phyloP scores from a whole-genome alignment of 1,140 invertebrate genomes.

The Anastrepha ludens region DNA sequence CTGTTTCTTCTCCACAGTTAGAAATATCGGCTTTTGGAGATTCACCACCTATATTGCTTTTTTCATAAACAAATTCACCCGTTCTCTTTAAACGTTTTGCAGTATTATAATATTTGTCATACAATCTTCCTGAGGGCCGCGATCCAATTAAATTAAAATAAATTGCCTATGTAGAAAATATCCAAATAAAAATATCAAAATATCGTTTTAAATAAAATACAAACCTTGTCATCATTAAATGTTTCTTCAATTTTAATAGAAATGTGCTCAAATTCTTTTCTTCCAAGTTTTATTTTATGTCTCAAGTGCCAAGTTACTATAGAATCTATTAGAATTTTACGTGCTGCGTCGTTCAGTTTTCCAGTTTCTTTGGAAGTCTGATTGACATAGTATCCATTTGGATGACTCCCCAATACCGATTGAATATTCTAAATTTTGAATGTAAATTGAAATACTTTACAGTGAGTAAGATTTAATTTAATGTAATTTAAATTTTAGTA shows the following conservation, averaged over 20 bases:
- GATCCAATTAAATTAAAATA: not conserved
- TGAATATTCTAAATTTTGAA: not conserved
- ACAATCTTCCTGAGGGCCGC: no score
- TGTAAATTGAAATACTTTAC: no score
- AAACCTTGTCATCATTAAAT: not conserved
- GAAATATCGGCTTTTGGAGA: not conserved
- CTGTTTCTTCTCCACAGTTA: not conserved
- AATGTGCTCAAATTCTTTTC: conserved; percentile 2
- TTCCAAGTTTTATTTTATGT: not conserved
- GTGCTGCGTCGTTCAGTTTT: not conserved
- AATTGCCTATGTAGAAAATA: not conserved
- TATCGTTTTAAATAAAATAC: no score
- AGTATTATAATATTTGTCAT: no score
- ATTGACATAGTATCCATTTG: not conserved
- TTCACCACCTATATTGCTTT: not conserved
- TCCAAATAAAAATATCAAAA: no score
- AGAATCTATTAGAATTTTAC: not conserved
- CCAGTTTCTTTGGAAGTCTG: not conserved
- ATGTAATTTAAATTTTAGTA: no score
- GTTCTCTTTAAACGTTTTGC: no score
- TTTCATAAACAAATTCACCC: not conserved
- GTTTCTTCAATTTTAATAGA: not conserved
- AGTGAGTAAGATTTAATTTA: no score
- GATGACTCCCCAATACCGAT: not conserved
- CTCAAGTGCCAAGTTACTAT: not conserved